Base-by-base conservation (phyloP, 2,888 invertebrate genomes). In the Villa cingulata region DNA sequence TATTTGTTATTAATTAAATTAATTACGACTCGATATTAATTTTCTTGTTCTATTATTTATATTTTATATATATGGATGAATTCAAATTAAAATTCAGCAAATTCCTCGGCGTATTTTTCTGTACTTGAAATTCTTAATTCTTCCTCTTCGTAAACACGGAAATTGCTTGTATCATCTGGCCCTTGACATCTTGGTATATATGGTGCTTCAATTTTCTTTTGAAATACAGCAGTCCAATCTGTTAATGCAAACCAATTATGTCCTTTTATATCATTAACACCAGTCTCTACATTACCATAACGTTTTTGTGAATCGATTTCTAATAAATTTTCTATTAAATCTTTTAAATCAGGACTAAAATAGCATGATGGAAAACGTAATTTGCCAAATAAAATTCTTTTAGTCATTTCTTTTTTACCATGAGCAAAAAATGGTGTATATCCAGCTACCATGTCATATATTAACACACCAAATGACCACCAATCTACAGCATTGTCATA, bases 361-460 rank as follows among this genome's bases (percentile, higher is more conserved):
- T 99, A n/a, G n/a, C n/a, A 98, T 50, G 95, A 92, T 14, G 98
- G 98, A 73, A 96, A 99, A 56, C 97, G 86, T 50, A 96, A 94
- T 75, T 96, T 98, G 59, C 98, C 98, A 44, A 92, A 92, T 12
- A 99, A 98, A 61, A 99, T 99, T 74, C 98, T 98, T 72, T 99
- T 98, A 69, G 99, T 99, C 62, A 99, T 99, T 72, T 98, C 97
- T 58, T 99, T 98, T 23, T 98, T 98, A 68, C 98, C 97, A 71
- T 99, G 98, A 56, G 98, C 98, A 69, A 98, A 99, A 76, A 99
- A 99, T 4, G 98, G 98, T 54, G 98, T 97, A 72, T 98, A 98
- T 17, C 98, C 98, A 46, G 95, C 95, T 46, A 94, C 92, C 95
- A 96, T 96, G 75, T 96, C 95, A 69, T 95, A 96, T 43, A 96